Base-by-base conservation (phyloP, 35 echinoderm and acorn worm genomes). In the Hemicentrotus pulcherrimus region DNA sequence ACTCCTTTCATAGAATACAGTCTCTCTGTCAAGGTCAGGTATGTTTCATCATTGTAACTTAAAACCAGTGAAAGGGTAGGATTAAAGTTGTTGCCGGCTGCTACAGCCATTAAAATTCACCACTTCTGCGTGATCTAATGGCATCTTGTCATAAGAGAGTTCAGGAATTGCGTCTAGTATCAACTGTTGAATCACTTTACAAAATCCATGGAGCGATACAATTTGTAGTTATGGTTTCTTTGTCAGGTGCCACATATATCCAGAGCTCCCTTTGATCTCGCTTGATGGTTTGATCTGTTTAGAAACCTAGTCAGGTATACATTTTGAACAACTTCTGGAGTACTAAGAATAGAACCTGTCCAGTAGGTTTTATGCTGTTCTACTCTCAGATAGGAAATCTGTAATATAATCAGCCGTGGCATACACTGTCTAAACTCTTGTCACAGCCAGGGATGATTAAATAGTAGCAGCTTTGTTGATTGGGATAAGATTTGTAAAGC, bases 171-270 rank as follows among this genome's bases (percentile, higher is more conserved):
- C 19, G 28, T 78, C 24, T 78, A 15, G 19, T n/a, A n/a, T 78
- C 65, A 78, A 78, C 65, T 78, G 65, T 78, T 78, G 65, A 78
- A 78, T 78, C 65, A 78, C 65, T 78, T n/a, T 78, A n/a, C 19
- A 28, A n/a, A n/a, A 78, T n/a, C 65, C 24, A 28, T 78, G 65
- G 65, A 78, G 22, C 28, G 65, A n/a, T 8, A 78, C 65, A 78
- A 78, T 78, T 78, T 78, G 65, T 78, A 78, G 65, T 78, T 78
- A 78, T 78, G 65, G 22, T 78, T 78, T 78, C 65, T 78, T 78
- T 78, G 65, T 78, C 28, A n/a, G 24, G 19, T 78, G 65, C 15
- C 22, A 28, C 65, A 78, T 78, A 78, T 78, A 30, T n/a, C 65
- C 65, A 78, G 65, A 78, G 65, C 65, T 78, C 22, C 65, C 0